These are phyloP conservation scores for Bryconaethiops microstoma DNA, from an alignment of 2,797 vertebrate genomes.

Conservation along the genomic window DNA sequence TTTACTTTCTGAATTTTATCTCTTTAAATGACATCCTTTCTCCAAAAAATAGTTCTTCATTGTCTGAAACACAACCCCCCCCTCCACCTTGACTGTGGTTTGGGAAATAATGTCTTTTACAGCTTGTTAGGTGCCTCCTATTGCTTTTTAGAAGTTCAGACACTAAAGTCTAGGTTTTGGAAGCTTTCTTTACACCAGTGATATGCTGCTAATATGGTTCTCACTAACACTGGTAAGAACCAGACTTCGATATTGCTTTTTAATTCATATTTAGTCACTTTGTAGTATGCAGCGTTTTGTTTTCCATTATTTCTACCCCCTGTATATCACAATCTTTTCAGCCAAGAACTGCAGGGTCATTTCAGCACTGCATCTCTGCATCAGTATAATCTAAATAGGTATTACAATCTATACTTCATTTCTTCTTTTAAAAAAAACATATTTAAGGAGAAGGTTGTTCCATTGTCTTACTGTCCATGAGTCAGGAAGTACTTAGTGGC, in stretches of 20 bases:
- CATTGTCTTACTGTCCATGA: not conserved
- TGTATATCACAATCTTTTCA: constrained; percentile 3
- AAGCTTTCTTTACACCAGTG: not conserved
- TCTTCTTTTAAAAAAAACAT: not conserved
- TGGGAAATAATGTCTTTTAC: constrained; percentile 14
- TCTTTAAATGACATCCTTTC: not conserved
- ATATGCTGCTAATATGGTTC: not conserved
- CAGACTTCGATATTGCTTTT: not conserved
- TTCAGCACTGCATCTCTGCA: not conserved
- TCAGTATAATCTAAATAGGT: not conserved
- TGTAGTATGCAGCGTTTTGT: not conserved
- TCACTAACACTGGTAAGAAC: not conserved
- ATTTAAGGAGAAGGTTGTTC: not conserved
- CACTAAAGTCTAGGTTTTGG: too few relatives aligned
- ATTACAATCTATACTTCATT: not conserved
- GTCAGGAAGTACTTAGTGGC: constrained; percentile 6
- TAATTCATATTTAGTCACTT: not conserved
- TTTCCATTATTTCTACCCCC: constrained; percentile 12
- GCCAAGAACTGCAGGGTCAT: not conserved
- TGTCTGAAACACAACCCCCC: not conserved
- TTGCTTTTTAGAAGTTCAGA: constrained; percentile 6
- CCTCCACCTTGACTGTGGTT: not conserved
- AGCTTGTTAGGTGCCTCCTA: constrained; percentile 11
- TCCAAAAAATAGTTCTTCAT: not conserved
- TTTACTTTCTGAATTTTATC: not conserved